Percentiles rank a stretch among this genome's conserved stretches.
Conservation (phyloP, 2,113 vertebrate genomes). For the Callocephalon fimbriatum region DNA sequence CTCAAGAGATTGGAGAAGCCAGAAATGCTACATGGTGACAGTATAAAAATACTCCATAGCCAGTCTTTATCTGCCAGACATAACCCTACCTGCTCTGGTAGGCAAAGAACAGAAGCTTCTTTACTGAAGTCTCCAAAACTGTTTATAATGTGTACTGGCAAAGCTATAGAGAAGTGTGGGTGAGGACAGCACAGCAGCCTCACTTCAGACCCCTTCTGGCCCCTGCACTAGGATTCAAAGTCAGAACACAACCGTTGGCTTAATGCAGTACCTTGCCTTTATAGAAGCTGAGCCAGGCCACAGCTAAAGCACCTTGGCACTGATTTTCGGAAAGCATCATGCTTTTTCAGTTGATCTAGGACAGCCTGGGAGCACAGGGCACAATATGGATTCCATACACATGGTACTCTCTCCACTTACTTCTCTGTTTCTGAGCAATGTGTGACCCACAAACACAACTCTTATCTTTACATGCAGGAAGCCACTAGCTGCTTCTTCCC, state of each 20-base stretch:
- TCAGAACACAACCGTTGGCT: neutral
- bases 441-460: neutral
- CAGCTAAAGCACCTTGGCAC: neutral
- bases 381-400: neutral
- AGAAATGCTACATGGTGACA: neutral
- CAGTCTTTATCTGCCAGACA: neutral
- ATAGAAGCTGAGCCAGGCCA: neutral
- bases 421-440: neutral
- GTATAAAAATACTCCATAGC: constrained; percentile 29
- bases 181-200: neutral
- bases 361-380: neutral
- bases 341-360: neutral
- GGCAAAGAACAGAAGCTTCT: constrained; percentile 25
- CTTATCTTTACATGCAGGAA: neutral
- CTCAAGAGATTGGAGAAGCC: neutral
- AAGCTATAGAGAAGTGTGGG: neutral
- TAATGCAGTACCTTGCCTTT: neutral
- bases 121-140: constrained; percentile 7
- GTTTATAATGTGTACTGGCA: neutral
- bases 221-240: neutral
- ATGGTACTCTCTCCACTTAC: neutral
- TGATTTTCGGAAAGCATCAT: neutral
- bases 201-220: neutral
- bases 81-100: constrained; percentile 12
- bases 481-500: neutral